phyloP scores from a whole-genome alignment of 53 echinoderm and acorn worm species.

The Echinometra lucunter region DNA sequence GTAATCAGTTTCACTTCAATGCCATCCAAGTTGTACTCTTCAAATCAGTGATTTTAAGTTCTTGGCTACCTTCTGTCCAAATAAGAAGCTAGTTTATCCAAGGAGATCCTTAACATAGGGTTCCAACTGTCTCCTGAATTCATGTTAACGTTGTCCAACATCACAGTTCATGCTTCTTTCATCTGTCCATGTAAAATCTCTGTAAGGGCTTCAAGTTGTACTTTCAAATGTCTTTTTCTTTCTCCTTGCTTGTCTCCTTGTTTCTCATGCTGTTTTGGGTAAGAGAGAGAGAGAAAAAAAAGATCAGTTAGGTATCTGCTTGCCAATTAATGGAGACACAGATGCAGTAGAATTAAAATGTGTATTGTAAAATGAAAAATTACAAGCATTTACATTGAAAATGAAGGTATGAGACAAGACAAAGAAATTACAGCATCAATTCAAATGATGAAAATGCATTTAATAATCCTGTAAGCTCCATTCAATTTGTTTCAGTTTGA shows the following conservation, averaged over 20 bases:
- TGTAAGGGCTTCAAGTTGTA: background rate
- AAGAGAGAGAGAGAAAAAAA: background rate
- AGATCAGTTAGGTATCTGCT: too few relatives aligned
- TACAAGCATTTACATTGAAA: too few relatives aligned
- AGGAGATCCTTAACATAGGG: background rate
- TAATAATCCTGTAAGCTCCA: too few relatives aligned
- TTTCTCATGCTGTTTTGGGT: background rate
- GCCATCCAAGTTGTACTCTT: constrained; percentile 1
- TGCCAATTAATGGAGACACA: too few relatives aligned
- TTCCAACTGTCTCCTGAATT: background rate
- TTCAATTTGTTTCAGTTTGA: too few relatives aligned
- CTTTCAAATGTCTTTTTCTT: background rate
- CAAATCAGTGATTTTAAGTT: background rate
- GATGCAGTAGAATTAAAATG: too few relatives aligned
- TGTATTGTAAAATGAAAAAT: too few relatives aligned
- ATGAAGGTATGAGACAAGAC: too few relatives aligned
- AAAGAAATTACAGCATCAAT: too few relatives aligned
- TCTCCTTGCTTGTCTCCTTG: background rate
- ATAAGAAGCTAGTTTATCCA: background rate
- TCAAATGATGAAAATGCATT: too few relatives aligned
- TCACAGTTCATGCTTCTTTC: background rate
- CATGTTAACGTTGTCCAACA: background rate
- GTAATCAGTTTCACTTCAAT: background rate
- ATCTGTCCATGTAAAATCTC: background rate
- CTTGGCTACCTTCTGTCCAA: background rate